These are phyloP conservation scores for Dynastes grantii DNA, from an alignment of 2,888 invertebrate species.

Conservation along the genomic window DNA sequence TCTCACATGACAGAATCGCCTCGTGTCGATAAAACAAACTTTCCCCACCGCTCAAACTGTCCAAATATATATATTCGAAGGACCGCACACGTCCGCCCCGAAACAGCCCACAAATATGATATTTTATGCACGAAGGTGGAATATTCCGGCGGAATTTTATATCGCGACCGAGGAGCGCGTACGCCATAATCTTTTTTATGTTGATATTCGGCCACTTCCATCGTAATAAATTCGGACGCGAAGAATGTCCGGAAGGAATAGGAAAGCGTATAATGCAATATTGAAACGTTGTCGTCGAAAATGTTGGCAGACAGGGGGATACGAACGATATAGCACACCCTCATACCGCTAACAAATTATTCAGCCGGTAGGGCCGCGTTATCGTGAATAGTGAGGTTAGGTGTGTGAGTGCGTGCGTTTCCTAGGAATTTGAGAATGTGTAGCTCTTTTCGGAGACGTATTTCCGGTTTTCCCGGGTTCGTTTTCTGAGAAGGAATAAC, in stretches of 20 bases:
- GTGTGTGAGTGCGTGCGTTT: neutral
- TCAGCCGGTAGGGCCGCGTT: slow-evolving; percentile 13
- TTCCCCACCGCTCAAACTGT: no score
- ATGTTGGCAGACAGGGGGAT: neutral
- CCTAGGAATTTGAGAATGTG: no score
- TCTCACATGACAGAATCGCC: no score
- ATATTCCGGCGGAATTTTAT: slow-evolving; percentile 19
- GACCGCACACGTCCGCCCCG: neutral
- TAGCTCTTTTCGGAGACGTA: no score
- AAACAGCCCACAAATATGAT: slow-evolving; percentile 1
- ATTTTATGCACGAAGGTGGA: slow-evolving; percentile 26
- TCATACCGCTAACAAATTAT: slow-evolving; percentile 37
- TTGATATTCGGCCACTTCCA: slow-evolving; percentile 42
- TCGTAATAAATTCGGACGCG: slow-evolving; percentile 40
- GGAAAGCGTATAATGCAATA: slow-evolving; percentile 22
- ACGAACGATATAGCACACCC: neutral
- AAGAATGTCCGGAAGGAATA: slow-evolving; percentile 31
- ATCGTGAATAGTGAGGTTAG: neutral
- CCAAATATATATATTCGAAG: no score
- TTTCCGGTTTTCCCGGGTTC: neutral
- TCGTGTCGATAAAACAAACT: no score
- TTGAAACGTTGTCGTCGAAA: slow-evolving; percentile 26
- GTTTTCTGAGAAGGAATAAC: neutral
- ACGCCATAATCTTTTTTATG: slow-evolving; percentile 45
- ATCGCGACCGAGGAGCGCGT: slow-evolving; percentile 6